A percentile compares a stretch with the other conserved stretches of the same genome.
Conservation (phyloP, 2,797 vertebrate species). For the Leptodactylus fallax region DNA sequence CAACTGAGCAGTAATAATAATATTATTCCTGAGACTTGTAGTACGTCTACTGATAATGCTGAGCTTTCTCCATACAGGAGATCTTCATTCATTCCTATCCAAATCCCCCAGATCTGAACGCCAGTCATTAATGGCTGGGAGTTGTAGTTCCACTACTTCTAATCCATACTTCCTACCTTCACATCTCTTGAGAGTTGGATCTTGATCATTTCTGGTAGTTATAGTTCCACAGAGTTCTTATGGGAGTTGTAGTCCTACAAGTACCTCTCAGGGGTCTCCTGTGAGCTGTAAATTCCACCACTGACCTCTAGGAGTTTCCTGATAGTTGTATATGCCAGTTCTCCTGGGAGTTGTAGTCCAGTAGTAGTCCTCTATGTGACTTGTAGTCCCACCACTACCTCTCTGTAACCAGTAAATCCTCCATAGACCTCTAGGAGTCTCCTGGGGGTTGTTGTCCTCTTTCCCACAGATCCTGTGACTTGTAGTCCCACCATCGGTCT, state of each 20-base stretch:
- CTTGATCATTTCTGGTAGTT: background rate
- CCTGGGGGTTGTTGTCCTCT: too few relatives aligned
- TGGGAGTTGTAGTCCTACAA: background rate
- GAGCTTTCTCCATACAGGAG: too few relatives aligned
- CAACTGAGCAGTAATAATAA: background rate
- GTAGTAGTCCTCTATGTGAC: too few relatives aligned
- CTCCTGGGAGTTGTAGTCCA: background rate
- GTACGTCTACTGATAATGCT: background rate
- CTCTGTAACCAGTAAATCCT: background rate
- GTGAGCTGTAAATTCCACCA: background rate
- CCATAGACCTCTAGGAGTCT: too few relatives aligned
- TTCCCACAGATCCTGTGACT: too few relatives aligned
- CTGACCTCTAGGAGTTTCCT: background rate
- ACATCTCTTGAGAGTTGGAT: too few relatives aligned
- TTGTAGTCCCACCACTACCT: background rate
- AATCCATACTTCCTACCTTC: too few relatives aligned
- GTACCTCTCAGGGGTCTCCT: background rate
- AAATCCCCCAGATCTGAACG: too few relatives aligned
- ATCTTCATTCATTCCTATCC: too few relatives aligned
- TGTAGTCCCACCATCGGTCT: too few relatives aligned
- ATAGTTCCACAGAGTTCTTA: background rate
- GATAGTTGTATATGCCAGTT: too few relatives aligned
- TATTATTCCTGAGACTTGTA: background rate
- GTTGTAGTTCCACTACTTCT: background rate
- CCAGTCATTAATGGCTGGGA: too few relatives aligned